A percentile compares a stretch with the other conserved stretches of the same genome.
Conservation (phyloP, 53 echinoderm and acorn worm genomes). For the Zoroaster sp. region DNA sequence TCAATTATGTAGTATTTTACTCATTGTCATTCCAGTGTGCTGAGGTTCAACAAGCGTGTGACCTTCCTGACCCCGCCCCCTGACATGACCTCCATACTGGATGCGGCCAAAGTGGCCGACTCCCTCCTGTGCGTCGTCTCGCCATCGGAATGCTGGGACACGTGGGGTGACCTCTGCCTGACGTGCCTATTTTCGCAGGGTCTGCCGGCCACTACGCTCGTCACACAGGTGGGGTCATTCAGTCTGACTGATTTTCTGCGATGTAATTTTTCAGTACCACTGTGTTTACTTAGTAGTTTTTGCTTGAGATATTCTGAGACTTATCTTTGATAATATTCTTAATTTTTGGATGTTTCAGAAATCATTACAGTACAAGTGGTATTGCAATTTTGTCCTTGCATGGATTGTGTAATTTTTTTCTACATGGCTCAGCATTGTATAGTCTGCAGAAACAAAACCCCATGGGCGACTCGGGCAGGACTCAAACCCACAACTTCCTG, state of each 20-base stretch:
- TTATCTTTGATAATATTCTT: no score
- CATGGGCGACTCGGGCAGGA: no score
- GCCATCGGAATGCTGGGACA: slow-evolving; percentile 83
- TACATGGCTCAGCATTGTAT: no score
- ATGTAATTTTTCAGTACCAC: no score
- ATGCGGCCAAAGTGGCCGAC: slow-evolving; percentile 89
- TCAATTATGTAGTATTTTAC: no score
- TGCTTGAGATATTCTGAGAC: no score
- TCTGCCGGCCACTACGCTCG: slow-evolving; percentile 82
- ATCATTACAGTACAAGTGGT: not conserved
- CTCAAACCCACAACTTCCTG: no score
- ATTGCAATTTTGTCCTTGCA: not conserved
- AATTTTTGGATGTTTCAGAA: no score
- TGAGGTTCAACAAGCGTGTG: slow-evolving; percentile 87
- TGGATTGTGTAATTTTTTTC: no score
- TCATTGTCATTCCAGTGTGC: slow-evolving; percentile 59
- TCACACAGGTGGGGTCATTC: slow-evolving; percentile 71
- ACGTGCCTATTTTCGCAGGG: slow-evolving; percentile 93
- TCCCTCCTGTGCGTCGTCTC: slow-evolving; percentile 78
- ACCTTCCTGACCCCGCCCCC: slow-evolving; percentile 76
- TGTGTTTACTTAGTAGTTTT: no score
- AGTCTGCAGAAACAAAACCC: no score
- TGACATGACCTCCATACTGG: slow-evolving; percentile 83
- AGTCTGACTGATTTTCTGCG: not conserved
- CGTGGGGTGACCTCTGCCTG: slow-evolving; percentile 91